phyloP scores from a whole-genome alignment of 2,113 vertebrate species.

The Semnornis frantzii region DNA sequence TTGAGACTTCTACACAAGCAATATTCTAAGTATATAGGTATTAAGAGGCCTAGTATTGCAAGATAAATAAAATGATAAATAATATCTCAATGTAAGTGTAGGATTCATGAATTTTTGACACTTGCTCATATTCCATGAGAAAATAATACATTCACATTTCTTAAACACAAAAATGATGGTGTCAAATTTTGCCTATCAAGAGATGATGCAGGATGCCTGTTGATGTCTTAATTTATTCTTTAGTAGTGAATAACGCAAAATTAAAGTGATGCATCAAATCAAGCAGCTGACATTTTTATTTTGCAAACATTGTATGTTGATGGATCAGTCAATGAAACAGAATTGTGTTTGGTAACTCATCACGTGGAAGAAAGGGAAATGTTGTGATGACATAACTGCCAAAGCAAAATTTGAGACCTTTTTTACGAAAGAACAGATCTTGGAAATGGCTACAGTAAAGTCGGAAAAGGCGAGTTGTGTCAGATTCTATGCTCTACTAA shows the following conservation, averaged over 20 bases:
- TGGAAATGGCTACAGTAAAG: background rate
- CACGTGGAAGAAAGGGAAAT: background rate
- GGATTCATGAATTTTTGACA: background rate
- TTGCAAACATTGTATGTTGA: background rate
- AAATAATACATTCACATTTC: fast-evolving
- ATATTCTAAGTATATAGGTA: background rate
- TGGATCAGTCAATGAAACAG: background rate
- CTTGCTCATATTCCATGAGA: background rate
- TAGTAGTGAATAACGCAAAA: background rate
- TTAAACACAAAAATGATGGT: background rate
- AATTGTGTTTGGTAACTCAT: background rate
- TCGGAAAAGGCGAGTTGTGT: background rate
- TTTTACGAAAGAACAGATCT: background rate
- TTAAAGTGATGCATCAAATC: background rate
- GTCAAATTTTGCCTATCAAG: background rate
- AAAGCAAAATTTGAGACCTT: background rate
- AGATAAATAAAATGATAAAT: background rate
- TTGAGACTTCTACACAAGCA: background rate
- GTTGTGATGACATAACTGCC: background rate
- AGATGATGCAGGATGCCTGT: background rate
- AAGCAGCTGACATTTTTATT: background rate
- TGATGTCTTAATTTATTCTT: background rate
- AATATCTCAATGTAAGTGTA: background rate
- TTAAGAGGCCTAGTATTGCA: background rate
- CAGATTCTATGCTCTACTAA: background rate